Evolutionary conservation across 1,140 invertebrate genomes (phyloP), one percentile per base, ranked within the genome.

Genomic region (Panonychus citri): DNA sequence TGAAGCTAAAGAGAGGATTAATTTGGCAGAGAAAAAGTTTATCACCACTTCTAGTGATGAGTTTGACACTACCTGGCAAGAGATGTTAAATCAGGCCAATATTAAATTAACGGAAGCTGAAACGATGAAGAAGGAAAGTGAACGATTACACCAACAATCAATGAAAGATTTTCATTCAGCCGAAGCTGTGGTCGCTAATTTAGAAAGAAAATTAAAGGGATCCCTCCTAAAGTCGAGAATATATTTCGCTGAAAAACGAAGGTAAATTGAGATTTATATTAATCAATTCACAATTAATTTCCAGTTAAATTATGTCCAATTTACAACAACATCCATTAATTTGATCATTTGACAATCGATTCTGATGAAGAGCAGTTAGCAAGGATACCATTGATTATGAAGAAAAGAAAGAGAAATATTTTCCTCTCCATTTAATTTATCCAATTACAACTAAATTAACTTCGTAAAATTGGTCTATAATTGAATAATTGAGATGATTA

Each of bases 11-110:
- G 87, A 94, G 73, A 91, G 88, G 49, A 86, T 95, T 58, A 80
- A 82, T 8, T 67, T 91, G 59, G 88, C 89, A 2, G 90, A 95
- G 70, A 78, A 86, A 67, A 77, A 85, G 43, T 85, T 86, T 68
- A 72, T 86, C 61, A 81, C 78, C 64, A 80, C 66, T 56, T 64
- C 82, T 66, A 40, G 3, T 43, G 15, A 25, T 27, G 77, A 83
- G 67, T 85, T 89, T 69, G 87, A 93, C 69, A 82, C 84, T 65
- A 87, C 88, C 34, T 95, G 89, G 89, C 90, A 95, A 72, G 90
- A 95, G 75, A 93, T 93, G 85, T 75, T 96, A 21, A 95, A 95
- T 71, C 85, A 93, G 73, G 87, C 88, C 55, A 93, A 86, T 10
- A 79, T 84, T 57, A 81, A 88, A 70, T 84, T 94, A n/a, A 87